Conservation (phyloP, 2,888 invertebrate genomes). For the Eubasilissa splendida region DNA sequence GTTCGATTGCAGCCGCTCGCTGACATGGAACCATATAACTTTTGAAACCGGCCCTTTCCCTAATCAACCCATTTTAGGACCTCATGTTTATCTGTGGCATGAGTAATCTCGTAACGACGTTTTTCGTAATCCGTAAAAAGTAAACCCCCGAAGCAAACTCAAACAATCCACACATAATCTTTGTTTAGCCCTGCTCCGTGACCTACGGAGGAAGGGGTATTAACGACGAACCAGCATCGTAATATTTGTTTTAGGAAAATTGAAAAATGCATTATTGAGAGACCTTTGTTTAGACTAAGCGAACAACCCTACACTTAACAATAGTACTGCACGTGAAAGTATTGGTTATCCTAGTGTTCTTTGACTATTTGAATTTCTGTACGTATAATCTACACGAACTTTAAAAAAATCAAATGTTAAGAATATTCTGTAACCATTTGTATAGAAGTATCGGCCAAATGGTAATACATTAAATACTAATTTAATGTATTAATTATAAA, state of each 20-base stretch:
- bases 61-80: constrained; percentile 16
- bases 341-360: too few species aligned
- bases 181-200: constrained; percentile 5
- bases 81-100: background rate
- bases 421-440: too few species aligned
- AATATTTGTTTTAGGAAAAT: constrained; percentile 71
- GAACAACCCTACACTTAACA: background rate
- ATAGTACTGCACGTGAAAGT: too few species aligned
- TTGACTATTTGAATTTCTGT: too few species aligned
- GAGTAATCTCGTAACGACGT: constrained; percentile 27
- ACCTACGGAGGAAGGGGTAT: constrained; percentile 25
- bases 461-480: too few species aligned
- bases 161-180: constrained; percentile 7
- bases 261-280: constrained; percentile 75
- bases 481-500: too few species aligned
- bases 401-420: too few species aligned
- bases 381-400: too few species aligned
- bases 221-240: constrained; percentile 62
- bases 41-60: background rate
- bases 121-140: constrained; percentile 23
- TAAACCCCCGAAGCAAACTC: constrained; percentile 16
- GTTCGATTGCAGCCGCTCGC: too few species aligned
- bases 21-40: too few species aligned
- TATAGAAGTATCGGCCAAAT: too few species aligned
- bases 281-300: constrained; percentile 68